Conservation (phyloP, 2,888 invertebrate species). For the Thysanoteuthis rhombus region DNA sequence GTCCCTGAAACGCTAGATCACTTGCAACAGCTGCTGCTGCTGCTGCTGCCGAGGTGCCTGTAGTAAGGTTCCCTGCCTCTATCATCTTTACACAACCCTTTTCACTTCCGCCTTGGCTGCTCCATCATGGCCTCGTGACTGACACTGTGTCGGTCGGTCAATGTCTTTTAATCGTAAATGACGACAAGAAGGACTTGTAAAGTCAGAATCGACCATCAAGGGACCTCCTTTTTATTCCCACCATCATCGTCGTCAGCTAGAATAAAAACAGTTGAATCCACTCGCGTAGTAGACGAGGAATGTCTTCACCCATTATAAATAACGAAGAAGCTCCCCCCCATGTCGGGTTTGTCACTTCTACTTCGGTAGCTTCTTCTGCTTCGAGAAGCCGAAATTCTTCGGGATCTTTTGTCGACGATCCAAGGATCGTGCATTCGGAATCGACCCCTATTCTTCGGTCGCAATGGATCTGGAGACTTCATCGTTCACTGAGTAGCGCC, state of each 20-base stretch:
- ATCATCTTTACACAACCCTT: not conserved
- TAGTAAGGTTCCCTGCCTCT: not conserved
- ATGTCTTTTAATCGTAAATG: not conserved
- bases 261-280: not conserved
- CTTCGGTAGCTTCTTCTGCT: too few species aligned
- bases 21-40: not conserved
- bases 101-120: not conserved
- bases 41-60: not conserved
- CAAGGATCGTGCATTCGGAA: not conserved
- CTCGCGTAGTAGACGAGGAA: not conserved
- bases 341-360: not conserved
- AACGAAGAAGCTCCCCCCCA: not conserved
- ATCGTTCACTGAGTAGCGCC: conserved; percentile 41
- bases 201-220: not conserved
- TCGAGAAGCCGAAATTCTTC: not conserved
- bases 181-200: not conserved
- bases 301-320: not conserved
- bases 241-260: not conserved
- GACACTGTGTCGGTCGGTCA: not conserved
- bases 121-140: not conserved
- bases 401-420: not conserved
- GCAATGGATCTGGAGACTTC: conserved; percentile 41
- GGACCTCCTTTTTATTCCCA: not conserved
- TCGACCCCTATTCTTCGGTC: conserved; percentile 38
- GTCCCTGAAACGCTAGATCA: not conserved